These are phyloP conservation scores for Holocentrus rufus DNA, from an alignment of 2,797 vertebrate genomes.

Conservation along the genomic window DNA sequence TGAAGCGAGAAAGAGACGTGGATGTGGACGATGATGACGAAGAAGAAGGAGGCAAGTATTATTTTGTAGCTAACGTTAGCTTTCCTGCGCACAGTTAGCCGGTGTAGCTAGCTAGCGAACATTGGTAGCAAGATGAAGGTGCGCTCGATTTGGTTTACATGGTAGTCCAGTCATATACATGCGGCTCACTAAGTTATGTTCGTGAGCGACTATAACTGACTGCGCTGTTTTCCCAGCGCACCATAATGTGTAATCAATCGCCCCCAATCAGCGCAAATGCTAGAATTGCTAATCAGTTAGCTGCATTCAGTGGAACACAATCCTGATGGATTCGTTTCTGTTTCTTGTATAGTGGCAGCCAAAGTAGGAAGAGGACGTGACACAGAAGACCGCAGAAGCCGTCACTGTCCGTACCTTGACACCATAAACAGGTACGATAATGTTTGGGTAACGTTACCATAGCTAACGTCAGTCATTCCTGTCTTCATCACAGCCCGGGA, in stretches of 20 bases:
- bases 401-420: constrained; percentile 95
- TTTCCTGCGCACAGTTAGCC: constrained; percentile 50
- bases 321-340: accelerated
- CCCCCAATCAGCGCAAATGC: not conserved
- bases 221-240: not conserved
- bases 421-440: constrained; percentile 92
- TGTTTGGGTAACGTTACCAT: too few relatives aligned
- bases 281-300: constrained; percentile 41
- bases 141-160: not conserved
- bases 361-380: constrained; percentile 83
- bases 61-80: not conserved
- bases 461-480: constrained; percentile 18
- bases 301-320: not conserved
- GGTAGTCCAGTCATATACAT: not conserved
- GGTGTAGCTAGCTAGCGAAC: constrained; percentile 34
- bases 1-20: constrained; percentile 79
- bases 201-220: not conserved
- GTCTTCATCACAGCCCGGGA: not conserved
- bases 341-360: constrained; percentile 59
- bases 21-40: constrained; percentile 77
- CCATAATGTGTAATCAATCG: not conserved
- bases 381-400: constrained; percentile 89
- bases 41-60: constrained; percentile 70
- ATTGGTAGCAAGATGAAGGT: not conserved
- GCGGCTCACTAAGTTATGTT: not conserved